These are phyloP conservation scores for Zeus faber DNA, from an alignment of 2,113 vertebrate species.

Conservation along the genomic window DNA sequence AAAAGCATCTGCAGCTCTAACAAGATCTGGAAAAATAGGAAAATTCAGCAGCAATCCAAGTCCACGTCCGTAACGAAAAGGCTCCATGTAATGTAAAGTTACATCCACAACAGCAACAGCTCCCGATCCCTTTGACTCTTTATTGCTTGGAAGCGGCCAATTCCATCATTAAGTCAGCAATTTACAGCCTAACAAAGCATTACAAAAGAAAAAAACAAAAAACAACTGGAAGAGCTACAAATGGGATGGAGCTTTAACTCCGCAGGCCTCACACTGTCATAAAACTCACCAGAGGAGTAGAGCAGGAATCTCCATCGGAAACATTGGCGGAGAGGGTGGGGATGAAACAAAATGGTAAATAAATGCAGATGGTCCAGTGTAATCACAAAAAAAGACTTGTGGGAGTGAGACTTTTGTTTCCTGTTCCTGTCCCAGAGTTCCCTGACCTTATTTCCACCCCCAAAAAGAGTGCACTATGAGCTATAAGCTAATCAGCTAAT, in stretches of 20 bases:
- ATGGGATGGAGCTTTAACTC: neutral
- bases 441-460: too few relatives aligned
- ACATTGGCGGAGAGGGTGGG: too few relatives aligned
- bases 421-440: too few relatives aligned
- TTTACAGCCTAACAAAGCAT: conserved; percentile 19
- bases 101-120: conserved; percentile 18
- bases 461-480: too few relatives aligned
- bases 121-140: conserved; percentile 16
- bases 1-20: too few relatives aligned
- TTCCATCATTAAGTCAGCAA: conserved; percentile 37
- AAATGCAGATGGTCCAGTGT: neutral
- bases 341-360: neutral
- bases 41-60: too few relatives aligned
- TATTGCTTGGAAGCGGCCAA: conserved; percentile 29
- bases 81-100: too few relatives aligned
- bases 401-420: too few relatives aligned
- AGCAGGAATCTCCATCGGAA: neutral
- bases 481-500: too few relatives aligned
- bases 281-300: neutral
- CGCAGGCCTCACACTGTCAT: neutral
- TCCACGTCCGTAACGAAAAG: too few relatives aligned
- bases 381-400: neutral
- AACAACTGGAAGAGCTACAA: neutral
- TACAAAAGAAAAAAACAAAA: conserved; percentile 17
- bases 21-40: too few relatives aligned